Percentiles rank a stretch among this genome's conserved stretches.
Evolutionary conservation across 2,113 vertebrate species (phyloP).

Genomic region (Nymphicus hollandicus): DNA sequence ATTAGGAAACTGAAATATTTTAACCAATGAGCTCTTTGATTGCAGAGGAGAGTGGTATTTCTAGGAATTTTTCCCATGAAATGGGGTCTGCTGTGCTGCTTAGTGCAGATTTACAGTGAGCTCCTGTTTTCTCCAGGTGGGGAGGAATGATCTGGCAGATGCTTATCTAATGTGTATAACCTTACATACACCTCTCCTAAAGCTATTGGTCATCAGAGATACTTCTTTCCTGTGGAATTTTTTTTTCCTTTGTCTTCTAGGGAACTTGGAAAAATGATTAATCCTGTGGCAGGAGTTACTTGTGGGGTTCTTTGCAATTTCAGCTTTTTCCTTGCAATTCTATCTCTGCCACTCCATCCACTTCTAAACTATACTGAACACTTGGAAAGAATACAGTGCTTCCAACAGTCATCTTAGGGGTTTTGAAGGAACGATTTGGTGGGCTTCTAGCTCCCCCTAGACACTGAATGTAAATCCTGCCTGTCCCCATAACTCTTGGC

Average conservation of each 20-base stretch:
- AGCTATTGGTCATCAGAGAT: background rate
- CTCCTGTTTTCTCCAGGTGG: background rate
- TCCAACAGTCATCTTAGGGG: background rate
- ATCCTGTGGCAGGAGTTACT: background rate
- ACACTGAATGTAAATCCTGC: background rate
- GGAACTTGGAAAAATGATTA: background rate
- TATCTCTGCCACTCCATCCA: background rate
- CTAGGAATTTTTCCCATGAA: background rate
- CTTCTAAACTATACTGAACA: background rate
- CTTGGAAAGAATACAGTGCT: background rate
- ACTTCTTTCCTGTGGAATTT: background rate
- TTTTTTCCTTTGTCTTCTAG: background rate
- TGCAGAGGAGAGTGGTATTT: background rate
- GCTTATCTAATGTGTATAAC: background rate
- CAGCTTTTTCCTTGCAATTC: background rate
- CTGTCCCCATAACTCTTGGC: background rate
- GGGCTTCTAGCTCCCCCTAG: slow-evolving; percentile 60
- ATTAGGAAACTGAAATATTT: background rate
- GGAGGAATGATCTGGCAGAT: background rate
- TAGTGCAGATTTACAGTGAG: background rate
- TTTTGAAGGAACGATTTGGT: background rate
- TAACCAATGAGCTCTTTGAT: background rate
- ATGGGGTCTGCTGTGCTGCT: background rate
- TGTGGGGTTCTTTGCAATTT: background rate
- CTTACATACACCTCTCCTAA: background rate